Base-by-base conservation (phyloP, 2,113 vertebrate species). In the Helogale parvula region DNA sequence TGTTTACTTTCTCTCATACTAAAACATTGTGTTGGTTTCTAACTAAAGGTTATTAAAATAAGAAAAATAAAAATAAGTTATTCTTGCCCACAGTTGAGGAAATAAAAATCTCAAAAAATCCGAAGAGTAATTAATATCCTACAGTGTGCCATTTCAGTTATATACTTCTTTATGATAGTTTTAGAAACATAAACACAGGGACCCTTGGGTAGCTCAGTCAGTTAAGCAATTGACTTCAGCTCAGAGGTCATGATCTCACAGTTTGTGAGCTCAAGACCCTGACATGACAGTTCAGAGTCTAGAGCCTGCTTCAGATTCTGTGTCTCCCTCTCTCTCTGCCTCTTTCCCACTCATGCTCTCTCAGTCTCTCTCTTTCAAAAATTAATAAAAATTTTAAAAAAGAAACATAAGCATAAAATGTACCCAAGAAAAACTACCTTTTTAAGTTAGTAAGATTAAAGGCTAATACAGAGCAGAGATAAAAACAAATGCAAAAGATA, bases 381-480 rank as follows among this genome's bases (percentile, higher is more conserved):
- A 60, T 60, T 60, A 60, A 60, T 60, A 60, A 60, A 60, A 21
- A 60, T 23, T 60, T 23, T 23, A 57, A 60, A 60, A 60, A 60
- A 94, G 63, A 83, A 47, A 80, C 10, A 80, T 5, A 54, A 93
- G 79, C 77, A 60, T 76, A 74, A 81, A 86, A 93, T 60, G 27
- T 29, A 35, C 31, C 10, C 27, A 45, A 83, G 80, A 71, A 85
- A 96, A 91, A 52, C 25, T 52, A 27, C 1, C 3, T 84, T 68
- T 92, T 83, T 50, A 80, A 84, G 52, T 85, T 79, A 82, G 50
- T 93, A 79, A 89, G 17, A 95, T 63, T 86, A 72, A 94, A 91
- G 89, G 65, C 25, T 95, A 95, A 92, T 80, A 82, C 92, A 33
- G 19, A 63, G 14, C 33, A 97, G 38, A 92, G 41, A 4, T 8